These are phyloP conservation scores for Dascyllus trimaculatus DNA, from an alignment of 2,113 vertebrate species.

Conservation along the genomic window DNA sequence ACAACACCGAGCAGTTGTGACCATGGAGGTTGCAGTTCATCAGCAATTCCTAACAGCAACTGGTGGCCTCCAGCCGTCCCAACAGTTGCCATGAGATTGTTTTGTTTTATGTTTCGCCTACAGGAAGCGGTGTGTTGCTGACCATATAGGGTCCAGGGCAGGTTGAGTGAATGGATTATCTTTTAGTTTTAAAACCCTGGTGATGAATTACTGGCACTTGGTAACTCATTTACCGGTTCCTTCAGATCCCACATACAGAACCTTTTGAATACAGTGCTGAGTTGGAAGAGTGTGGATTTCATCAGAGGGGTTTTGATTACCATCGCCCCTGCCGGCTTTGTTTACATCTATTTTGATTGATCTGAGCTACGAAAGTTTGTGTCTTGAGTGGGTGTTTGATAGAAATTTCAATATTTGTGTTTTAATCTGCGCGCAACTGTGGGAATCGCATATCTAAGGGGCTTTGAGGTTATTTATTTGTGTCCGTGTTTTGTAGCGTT, in stretches of 20 bases:
- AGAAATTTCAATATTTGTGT: conserved; percentile 47
- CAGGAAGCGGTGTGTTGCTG: conserved; percentile 58
- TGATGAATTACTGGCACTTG: conserved; percentile 71
- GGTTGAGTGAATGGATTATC: conserved; percentile 75
- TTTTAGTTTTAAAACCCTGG: conserved; percentile 67
- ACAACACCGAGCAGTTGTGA: conserved; percentile 76
- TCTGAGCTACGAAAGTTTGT: not conserved
- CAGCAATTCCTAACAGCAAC: conserved; percentile 81
- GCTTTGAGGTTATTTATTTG: conserved; percentile 39
- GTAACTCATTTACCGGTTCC: conserved; percentile 79
- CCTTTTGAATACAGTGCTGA: conserved; percentile 47
- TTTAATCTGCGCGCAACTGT: conserved; percentile 14
- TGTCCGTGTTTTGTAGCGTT: conserved; percentile 19
- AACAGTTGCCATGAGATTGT: conserved; percentile 73
- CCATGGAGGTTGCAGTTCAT: conserved; percentile 70
- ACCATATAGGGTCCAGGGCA: conserved; percentile 56
- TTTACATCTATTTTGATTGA: conserved; percentile 52
- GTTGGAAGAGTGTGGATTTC: conserved; percentile 27
- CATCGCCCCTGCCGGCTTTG: conserved; percentile 36
- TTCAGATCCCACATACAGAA: conserved; percentile 6
- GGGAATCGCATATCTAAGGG: not conserved
- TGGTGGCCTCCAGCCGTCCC: conserved; percentile 75
- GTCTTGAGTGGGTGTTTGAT: conserved; percentile 24
- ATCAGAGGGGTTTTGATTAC: conserved; percentile 47
- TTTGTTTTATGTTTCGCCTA: conserved; percentile 67